Conservation (phyloP, 2,888 invertebrate genomes). For the Acleris sparsana region DNA sequence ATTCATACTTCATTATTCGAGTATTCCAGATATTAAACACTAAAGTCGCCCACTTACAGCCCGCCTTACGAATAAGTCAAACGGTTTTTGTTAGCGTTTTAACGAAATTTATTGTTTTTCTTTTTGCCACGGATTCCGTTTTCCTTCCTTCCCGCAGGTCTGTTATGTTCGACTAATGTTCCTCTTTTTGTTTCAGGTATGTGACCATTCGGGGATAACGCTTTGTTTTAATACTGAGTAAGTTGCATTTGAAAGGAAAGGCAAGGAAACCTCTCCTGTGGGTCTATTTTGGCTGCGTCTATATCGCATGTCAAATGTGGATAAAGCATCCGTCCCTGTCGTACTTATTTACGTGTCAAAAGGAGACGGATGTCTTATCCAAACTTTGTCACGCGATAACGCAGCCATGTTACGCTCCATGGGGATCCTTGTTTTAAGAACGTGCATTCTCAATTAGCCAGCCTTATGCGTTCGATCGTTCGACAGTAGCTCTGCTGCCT, state of each 20-base stretch:
- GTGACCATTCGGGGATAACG: conserved; percentile 11
- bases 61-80: conserved; percentile 50
- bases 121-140: conserved; percentile 59
- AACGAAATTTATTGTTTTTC: conserved; percentile 74
- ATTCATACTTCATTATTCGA: too few relatives aligned
- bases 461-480: too few relatives aligned
- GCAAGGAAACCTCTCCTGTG: background rate
- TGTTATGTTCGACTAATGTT: conserved; percentile 54
- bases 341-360: too few relatives aligned
- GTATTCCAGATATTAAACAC: background rate
- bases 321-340: too few relatives aligned
- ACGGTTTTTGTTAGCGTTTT: conserved; percentile 68
- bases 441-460: too few relatives aligned
- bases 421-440: too few relatives aligned
- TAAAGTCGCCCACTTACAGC: conserved; percentile 42
- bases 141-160: conserved; percentile 57
- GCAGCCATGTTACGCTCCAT: too few relatives aligned
- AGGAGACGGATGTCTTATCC: too few relatives aligned
- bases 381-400: too few relatives aligned
- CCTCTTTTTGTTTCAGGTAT: conserved; percentile 46
- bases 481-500: too few relatives aligned
- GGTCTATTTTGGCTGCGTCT: too few relatives aligned
- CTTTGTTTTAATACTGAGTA: conserved; percentile 3
- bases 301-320: too few relatives aligned
- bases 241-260: background rate